These are phyloP conservation scores for Ostrea edulis DNA, from an alignment of 1,140 invertebrate genomes.

Conservation along the genomic window DNA sequence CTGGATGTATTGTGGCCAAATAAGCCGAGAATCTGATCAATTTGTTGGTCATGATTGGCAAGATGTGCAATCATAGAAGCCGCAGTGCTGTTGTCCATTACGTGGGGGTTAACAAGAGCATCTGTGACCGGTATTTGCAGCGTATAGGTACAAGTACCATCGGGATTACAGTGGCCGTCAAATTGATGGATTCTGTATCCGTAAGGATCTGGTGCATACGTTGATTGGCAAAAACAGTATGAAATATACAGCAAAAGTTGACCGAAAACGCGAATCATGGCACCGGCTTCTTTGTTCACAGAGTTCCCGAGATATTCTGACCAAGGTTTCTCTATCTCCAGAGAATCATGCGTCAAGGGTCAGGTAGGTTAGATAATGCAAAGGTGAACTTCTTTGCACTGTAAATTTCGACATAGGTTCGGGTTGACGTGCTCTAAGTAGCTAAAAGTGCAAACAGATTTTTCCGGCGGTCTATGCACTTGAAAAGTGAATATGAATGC, in stretches of 20 bases:
- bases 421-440: not conserved
- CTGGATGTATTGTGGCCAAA: not conserved
- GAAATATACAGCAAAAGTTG: not conserved
- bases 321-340: slow-evolving; percentile 19
- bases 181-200: slow-evolving; percentile 29
- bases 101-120: not conserved
- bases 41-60: slow-evolving; percentile 5
- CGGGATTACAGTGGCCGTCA: slow-evolving; percentile 3
- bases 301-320: slow-evolving; percentile 1
- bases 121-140: slow-evolving; percentile 9
- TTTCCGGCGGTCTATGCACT: too few species aligned
- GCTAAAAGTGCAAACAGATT: not conserved
- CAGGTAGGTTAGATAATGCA: slow-evolving; percentile 25
- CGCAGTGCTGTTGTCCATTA: slow-evolving; percentile 10
- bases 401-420: slow-evolving; percentile 6
- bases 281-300: slow-evolving; percentile 9
- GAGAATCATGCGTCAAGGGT: slow-evolving; percentile 25
- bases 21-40: slow-evolving; percentile 4
- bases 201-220: not conserved
- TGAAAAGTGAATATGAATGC: too few species aligned
- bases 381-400: not conserved
- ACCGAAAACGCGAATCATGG: slow-evolving; percentile 20
- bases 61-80: not conserved
- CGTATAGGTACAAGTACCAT: slow-evolving; percentile 12
- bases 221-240: not conserved